Evolutionary conservation across 92 coral and sea anemone species (phyloP).

Genomic region (Phenganax subtilis): DNA sequence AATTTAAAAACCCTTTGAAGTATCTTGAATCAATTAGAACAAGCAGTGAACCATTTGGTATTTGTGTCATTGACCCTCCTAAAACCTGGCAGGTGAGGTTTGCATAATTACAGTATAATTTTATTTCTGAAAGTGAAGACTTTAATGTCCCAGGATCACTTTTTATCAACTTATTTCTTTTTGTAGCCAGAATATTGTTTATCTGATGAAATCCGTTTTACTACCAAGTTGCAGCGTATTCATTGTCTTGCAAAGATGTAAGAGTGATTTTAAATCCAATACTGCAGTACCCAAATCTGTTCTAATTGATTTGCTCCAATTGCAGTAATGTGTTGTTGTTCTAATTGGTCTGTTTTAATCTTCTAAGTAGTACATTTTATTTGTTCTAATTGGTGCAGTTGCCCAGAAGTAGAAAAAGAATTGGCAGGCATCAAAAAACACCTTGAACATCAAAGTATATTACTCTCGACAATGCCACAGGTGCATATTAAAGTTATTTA

Average conservation of each 20-base stretch:
- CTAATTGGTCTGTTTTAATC: background rate
- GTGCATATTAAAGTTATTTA: slow-evolving; percentile 29
- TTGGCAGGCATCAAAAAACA: slow-evolving; percentile 74
- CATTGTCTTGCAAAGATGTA: slow-evolving; percentile 79
- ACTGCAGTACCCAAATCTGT: background rate
- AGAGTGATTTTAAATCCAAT: background rate
- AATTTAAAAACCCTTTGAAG: slow-evolving; percentile 71
- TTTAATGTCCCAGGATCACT: too few species aligned
- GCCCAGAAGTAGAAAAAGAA: slow-evolving; percentile 76
- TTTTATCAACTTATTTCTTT: background rate
- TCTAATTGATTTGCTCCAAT: background rate
- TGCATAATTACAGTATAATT: background rate
- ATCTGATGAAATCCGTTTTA: slow-evolving; percentile 71
- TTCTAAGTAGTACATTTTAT: background rate
- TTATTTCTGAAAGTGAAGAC: background rate
- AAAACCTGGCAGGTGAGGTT: slow-evolving; percentile 86
- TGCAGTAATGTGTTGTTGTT: background rate
- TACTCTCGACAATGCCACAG: slow-evolving; percentile 80
- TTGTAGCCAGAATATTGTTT: slow-evolving; percentile 71
- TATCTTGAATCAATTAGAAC: slow-evolving; percentile 62
- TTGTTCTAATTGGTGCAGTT: slow-evolving; percentile 45
- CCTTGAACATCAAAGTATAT: slow-evolving; percentile 69
- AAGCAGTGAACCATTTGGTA: slow-evolving; percentile 63
- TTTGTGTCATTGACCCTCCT: slow-evolving; percentile 84
- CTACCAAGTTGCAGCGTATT: slow-evolving; percentile 74